Base-by-base conservation (phyloP, 35 echinoderm and acorn worm species). In the Diadema setosum region DNA sequence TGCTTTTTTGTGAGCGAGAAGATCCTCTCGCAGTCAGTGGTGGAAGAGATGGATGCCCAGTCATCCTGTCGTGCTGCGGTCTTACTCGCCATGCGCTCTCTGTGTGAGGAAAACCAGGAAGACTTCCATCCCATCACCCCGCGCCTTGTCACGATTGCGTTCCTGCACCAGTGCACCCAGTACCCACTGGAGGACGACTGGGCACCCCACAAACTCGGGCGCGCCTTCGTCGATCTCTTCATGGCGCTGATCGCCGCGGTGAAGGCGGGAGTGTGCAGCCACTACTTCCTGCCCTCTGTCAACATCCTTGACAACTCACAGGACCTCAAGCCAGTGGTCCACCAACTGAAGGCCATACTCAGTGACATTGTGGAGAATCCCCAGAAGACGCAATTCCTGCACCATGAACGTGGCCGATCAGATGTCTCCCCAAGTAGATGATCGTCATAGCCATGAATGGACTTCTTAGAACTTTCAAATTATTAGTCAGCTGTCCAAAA, bases 151-250 rank as follows among this genome's bases (percentile, higher is more conserved):
- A 87, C 91, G 18, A 97, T 65, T 0, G 55, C 83, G 7, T 94
- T 97, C 76, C 83, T 97, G 2, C 88, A 94, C 17, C 91, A 98
- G 57, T 98, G 95, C 52, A 70, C 93, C 42, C 95, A 94, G 70
- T 98, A 90, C 82, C 95, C 95, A 4, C 87, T 94, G 20, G 83
- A 93, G 15, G 87, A 94, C 31, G 91, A 93, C 75, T 98, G 95
- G 95, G 34, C 52, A 18, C 32, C 44, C 9, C 60, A 85, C 14
- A 94, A 93, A 27, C 63, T 98, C 18, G 95, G 91, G 12, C 60
- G 91, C 33, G 95, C 95, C 25, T 98, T 98, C 25, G 91, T 98
- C 3, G 95, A 98, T 49, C 30, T 98, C 5, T 98, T 98, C 65
- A 75, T 94, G 27, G 76, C 84, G 0, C n/a, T 98, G 6, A 85